Percentiles rank a stretch among this genome's conserved stretches.
Conservation (phyloP, 2,888 invertebrate genomes). For the Punctoribates punctum region DNA sequence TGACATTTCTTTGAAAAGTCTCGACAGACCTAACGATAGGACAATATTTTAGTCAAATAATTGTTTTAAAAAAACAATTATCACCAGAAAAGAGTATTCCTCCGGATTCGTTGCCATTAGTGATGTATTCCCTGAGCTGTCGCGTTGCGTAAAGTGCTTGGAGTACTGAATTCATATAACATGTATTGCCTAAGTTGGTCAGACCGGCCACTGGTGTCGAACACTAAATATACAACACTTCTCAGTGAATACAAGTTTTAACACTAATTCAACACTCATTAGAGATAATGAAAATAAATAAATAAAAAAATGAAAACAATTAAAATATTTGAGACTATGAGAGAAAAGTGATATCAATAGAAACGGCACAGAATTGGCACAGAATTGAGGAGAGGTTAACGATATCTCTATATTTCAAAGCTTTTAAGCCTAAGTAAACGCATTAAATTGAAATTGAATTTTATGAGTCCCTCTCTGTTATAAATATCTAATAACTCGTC, state of each 20-base stretch:
- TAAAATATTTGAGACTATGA: neutral
- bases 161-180: slow-evolving; percentile 46
- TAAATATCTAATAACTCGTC: too few relatives aligned
- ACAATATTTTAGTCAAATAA: neutral
- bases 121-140: slow-evolving; percentile 41
- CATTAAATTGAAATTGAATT: too few relatives aligned
- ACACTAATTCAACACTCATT: neutral
- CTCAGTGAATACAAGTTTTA: neutral
- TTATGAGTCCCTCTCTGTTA: too few relatives aligned
- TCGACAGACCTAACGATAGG: slow-evolving; percentile 19
- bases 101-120: slow-evolving; percentile 32
- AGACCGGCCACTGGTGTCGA: slow-evolving; percentile 42
- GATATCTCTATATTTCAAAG: too few relatives aligned
- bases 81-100: slow-evolving; percentile 40
- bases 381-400: too few relatives aligned
- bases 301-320: too few relatives aligned
- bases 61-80: neutral
- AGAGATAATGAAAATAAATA: too few relatives aligned
- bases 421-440: too few relatives aligned
- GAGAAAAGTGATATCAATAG: neutral
- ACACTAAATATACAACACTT: neutral
- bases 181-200: slow-evolving; percentile 45
- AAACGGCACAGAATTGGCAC: neutral
- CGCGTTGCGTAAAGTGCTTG: slow-evolving; percentile 44
- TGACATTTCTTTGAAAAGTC: slow-evolving; percentile 43